Percentiles rank a stretch among this genome's conserved stretches.
These are phyloP conservation scores for Crax fasciolata DNA, from an alignment of 2,797 vertebrate genomes.

Conservation along the genomic window DNA sequence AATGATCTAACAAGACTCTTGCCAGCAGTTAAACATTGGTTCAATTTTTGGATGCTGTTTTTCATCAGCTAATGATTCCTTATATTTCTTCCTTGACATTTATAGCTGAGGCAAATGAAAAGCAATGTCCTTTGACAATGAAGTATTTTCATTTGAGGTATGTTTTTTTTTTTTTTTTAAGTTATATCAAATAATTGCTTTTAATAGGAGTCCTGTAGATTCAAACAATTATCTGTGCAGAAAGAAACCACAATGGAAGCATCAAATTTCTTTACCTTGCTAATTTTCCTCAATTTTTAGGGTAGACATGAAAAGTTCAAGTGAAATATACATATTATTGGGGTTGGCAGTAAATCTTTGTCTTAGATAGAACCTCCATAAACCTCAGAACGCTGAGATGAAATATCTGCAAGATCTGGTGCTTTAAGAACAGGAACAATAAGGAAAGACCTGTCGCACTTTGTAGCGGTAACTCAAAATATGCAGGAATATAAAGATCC, in stretches of 20 bases:
- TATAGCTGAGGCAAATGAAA: background rate
- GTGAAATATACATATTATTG: background rate
- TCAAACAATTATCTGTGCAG: background rate
- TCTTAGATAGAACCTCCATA: background rate
- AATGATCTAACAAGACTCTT: background rate
- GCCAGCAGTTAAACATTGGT: background rate
- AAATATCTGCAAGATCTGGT: background rate
- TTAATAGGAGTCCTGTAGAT: background rate
- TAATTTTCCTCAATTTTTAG: conserved; percentile 12
- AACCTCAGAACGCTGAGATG: background rate
- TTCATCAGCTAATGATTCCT: background rate
- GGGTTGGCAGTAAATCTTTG: background rate
- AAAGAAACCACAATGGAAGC: background rate
- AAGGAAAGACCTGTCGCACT: conserved; percentile 4
- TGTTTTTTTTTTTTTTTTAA: background rate
- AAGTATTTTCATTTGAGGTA: background rate
- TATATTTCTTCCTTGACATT: background rate
- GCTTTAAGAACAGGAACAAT: conserved; percentile 23
- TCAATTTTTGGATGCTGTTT: background rate
- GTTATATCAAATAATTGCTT: background rate
- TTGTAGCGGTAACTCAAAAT: background rate
- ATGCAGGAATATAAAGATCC: conserved; percentile 15
- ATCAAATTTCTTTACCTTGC: background rate
- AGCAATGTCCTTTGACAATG: background rate
- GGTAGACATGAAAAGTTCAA: background rate